These are phyloP conservation scores for Pachypeltis micranthus DNA, from an alignment of 1,140 invertebrate species.

Conservation along the genomic window DNA sequence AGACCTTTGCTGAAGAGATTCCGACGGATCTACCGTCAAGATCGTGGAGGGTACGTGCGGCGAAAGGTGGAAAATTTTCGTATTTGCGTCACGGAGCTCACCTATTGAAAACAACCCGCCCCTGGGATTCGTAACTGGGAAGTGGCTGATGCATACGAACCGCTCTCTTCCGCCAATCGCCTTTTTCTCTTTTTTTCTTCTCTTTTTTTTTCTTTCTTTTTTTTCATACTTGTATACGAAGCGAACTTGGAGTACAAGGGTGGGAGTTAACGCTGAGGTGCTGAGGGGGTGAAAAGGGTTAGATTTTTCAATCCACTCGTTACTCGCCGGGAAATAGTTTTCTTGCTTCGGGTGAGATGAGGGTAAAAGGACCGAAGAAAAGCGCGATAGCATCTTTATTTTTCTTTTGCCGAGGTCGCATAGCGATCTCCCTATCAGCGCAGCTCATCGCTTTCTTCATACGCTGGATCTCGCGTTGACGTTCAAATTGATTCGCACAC, in stretches of 20 bases:
- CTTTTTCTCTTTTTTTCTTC: not conserved
- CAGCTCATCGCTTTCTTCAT: too few species aligned
- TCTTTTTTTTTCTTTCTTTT: not conserved
- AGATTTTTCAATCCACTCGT: not conserved
- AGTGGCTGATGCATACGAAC: constrained; percentile 8
- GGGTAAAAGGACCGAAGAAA: not conserved
- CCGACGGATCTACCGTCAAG: too few species aligned
- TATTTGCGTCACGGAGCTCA: constrained; percentile 1
- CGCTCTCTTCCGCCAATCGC: constrained; percentile 6
- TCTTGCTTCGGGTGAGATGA: not conserved
- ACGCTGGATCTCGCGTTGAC: too few species aligned
- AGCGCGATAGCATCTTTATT: too few species aligned
- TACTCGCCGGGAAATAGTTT: not conserved
- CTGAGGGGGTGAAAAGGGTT: not conserved
- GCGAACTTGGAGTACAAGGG: not conserved
- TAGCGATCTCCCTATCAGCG: too few species aligned
- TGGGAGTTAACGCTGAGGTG: not conserved
- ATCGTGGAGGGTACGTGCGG: too few species aligned
- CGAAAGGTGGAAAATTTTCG: too few species aligned
- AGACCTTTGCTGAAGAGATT: too few species aligned
- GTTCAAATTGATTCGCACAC: too few species aligned
- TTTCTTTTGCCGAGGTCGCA: too few species aligned
- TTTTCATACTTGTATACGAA: not conserved
- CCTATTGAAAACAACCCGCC: constrained; percentile 1
- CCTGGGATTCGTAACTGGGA: not conserved